phyloP scores from a whole-genome alignment of 2,888 invertebrate species.

The Odiellus spinosus region DNA sequence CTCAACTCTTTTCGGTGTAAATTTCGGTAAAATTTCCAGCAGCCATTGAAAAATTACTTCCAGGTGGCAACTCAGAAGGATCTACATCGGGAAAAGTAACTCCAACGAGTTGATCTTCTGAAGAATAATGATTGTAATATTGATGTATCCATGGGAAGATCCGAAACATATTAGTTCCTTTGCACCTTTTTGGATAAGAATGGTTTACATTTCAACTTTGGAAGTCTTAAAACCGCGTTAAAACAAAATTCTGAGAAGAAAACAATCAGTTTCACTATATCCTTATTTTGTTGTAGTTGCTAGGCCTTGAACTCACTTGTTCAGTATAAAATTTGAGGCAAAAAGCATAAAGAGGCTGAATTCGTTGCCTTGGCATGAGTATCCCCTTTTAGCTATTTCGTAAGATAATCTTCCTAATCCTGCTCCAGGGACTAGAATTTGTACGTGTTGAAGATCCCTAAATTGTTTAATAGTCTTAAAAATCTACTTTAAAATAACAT shows the following conservation, averaged over 20 bases:
- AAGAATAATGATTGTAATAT: conserved; percentile 69
- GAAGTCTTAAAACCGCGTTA: too few relatives aligned
- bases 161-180: conserved; percentile 50
- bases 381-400: conserved; percentile 80
- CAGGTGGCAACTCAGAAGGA: conserved; percentile 47
- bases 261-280: too few relatives aligned
- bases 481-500: neutral
- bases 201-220: too few relatives aligned
- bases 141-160: conserved; percentile 93
- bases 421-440: conserved; percentile 86
- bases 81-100: conserved; percentile 77
- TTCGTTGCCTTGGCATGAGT: conserved; percentile 90
- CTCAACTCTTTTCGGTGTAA: conserved; percentile 26
- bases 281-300: too few relatives aligned
- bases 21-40: conserved; percentile 95
- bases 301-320: conserved; percentile 48
- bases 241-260: too few relatives aligned
- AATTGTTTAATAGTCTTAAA: too few relatives aligned
- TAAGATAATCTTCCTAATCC: conserved; percentile 84
- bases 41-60: conserved; percentile 72
- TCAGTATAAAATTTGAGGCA: conserved; percentile 86
- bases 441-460: conserved; percentile 39
- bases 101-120: conserved; percentile 59
- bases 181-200: conserved; percentile 36
- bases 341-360: conserved; percentile 95